A percentile compares a stretch with the other conserved stretches of the same genome.
These are phyloP conservation scores for Asobara japonica DNA, from an alignment of 1,140 invertebrate species.

Conservation along the genomic window DNA sequence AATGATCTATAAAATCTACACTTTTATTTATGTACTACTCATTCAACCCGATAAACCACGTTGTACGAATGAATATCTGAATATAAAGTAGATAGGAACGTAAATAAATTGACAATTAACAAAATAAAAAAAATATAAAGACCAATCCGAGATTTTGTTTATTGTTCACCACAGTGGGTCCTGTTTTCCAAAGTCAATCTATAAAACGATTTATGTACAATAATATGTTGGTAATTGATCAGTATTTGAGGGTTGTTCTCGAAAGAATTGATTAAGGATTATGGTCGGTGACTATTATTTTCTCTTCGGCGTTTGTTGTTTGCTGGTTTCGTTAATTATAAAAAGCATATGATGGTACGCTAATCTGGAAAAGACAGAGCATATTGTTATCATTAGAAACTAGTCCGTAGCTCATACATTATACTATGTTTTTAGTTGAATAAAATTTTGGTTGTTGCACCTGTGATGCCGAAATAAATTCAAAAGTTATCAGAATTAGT, in stretches of 20 bases:
- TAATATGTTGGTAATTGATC: too few species aligned
- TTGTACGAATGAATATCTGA: neutral
- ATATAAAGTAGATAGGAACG: neutral
- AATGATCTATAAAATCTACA: too few species aligned
- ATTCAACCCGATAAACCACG: neutral
- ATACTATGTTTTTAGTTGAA: neutral
- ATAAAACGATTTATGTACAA: too few species aligned
- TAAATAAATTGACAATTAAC: neutral
- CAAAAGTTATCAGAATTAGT: neutral
- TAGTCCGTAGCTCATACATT: neutral
- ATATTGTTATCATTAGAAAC: neutral
- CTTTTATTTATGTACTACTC: too few species aligned
- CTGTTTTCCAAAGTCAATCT: too few species aligned
- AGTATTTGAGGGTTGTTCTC: too few species aligned
- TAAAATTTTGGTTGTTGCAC: neutral
- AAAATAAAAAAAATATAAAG: neutral
- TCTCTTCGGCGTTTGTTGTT: too few species aligned
- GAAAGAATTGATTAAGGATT: too few species aligned
- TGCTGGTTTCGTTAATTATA: neutral
- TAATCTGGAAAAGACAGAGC: neutral
- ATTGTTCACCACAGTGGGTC: neutral
- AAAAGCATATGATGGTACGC: neutral
- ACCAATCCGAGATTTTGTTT: neutral
- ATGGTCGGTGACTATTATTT: too few species aligned
- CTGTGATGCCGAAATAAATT: neutral